phyloP scores from a whole-genome alignment of 2,888 invertebrate species.

The Melieria crassipennis region DNA sequence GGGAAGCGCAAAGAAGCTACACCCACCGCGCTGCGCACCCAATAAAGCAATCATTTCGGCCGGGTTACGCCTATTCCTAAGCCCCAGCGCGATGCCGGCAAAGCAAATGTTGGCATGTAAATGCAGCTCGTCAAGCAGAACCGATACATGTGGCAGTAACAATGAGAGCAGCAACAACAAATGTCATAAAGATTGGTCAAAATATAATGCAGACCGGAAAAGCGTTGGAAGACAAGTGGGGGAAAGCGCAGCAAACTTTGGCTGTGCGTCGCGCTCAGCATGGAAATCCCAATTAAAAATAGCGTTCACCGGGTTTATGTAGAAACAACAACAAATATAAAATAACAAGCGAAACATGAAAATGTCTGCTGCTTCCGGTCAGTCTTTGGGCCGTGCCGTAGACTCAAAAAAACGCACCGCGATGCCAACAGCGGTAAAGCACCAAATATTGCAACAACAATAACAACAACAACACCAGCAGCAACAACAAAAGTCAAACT shows the following conservation, averaged over 20 bases:
- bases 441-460: not conserved
- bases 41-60: too few species aligned
- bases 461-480: too few species aligned
- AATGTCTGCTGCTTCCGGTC: slow-evolving; percentile 41
- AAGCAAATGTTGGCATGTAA: too few species aligned
- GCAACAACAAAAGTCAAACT: not conserved
- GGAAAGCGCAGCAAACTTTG: not conserved
- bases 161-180: not conserved
- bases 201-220: slow-evolving; percentile 10
- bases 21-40: not conserved
- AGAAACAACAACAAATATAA: slow-evolving; percentile 10
- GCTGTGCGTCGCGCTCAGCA: not conserved
- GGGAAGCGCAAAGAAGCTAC: slow-evolving; percentile 54
- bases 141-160: slow-evolving; percentile 4
- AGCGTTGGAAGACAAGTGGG: not conserved
- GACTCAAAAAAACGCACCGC: slow-evolving; percentile 5
- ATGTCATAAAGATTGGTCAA: slow-evolving; percentile 7
- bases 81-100: too few species aligned
- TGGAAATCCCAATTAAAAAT: not conserved
- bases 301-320: not conserved
- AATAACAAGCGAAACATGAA: slow-evolving; percentile 30
- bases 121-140: slow-evolving; percentile 18
- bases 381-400: slow-evolving; percentile 11
- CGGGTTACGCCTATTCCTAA: too few species aligned
- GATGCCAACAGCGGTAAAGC: slow-evolving; percentile 12